Percentiles rank a stretch among this genome's conserved stretches.
Conservation (phyloP, 1,140 invertebrate species). For the Drosophila repleta region DNA sequence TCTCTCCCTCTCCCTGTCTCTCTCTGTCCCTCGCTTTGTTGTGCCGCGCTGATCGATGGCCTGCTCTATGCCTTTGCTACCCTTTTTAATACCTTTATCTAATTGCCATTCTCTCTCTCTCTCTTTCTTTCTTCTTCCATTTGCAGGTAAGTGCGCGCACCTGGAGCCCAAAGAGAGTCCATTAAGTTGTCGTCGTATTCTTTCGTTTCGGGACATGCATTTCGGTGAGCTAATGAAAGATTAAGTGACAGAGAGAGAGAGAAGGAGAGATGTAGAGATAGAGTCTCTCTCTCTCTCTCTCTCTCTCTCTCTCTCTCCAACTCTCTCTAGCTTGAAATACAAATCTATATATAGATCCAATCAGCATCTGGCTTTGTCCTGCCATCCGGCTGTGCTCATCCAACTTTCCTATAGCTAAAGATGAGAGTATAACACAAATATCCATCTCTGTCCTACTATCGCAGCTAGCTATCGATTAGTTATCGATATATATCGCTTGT, state of each 20-base stretch:
- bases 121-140: conserved; percentile 18
- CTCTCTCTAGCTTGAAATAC: background rate
- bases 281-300: background rate
- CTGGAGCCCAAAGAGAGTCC: background rate
- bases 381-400: too few relatives aligned
- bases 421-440: too few relatives aligned
- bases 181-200: background rate
- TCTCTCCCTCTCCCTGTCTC: conserved; percentile 18
- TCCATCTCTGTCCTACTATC: too few relatives aligned
- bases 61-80: conserved; percentile 46
- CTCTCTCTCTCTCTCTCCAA: background rate
- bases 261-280: too few relatives aligned
- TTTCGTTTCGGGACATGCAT: conserved; percentile 7
- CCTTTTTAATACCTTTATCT: conserved; percentile 36
- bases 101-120: conserved; percentile 32
- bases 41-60: conserved; percentile 59
- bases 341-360: too few relatives aligned
- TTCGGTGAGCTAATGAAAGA: conserved; percentile 3
- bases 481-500: too few relatives aligned
- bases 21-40: conserved; percentile 31
- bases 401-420: too few relatives aligned
- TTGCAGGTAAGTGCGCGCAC: conserved; percentile 49
- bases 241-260: background rate
- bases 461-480: too few relatives aligned
- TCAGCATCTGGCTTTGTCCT: too few relatives aligned